phyloP scores from a whole-genome alignment of 2,113 vertebrate species.

The Nibea coibor region DNA sequence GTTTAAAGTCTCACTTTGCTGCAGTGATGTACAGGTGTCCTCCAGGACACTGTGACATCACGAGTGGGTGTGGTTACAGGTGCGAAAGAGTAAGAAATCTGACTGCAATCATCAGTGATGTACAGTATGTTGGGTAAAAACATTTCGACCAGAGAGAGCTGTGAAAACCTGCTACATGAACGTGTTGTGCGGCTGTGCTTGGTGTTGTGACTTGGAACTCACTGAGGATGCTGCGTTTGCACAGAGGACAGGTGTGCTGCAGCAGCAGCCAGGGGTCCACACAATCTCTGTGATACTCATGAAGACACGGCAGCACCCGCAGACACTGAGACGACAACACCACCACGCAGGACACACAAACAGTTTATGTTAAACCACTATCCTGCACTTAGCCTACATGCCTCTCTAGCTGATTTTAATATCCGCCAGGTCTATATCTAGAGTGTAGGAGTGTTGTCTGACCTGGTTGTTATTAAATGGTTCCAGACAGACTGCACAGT shows the following conservation, averaged over 20 bases:
- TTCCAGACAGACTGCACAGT: conserved; percentile 93
- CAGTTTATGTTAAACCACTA: neutral
- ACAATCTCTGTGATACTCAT: conserved; percentile 95
- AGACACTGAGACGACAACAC: conserved; percentile 84
- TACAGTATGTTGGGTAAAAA: neutral
- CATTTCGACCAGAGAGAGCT: too few species aligned
- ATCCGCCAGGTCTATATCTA: neutral
- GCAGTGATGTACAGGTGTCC: neutral
- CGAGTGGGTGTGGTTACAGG: neutral
- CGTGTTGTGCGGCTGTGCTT: neutral
- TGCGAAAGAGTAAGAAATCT: neutral
- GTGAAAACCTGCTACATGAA: neutral
- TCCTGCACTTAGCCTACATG: neutral
- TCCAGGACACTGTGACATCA: neutral
- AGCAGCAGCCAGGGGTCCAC: conserved; percentile 95
- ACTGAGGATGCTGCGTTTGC: conserved; percentile 93
- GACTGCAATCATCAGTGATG: neutral
- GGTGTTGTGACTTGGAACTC: conserved; percentile 54
- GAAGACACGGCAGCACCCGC: conserved; percentile 92
- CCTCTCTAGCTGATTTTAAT: neutral
- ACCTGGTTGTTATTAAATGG: conserved; percentile 94
- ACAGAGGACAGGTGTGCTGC: conserved; percentile 95
- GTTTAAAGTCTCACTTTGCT: too few species aligned
- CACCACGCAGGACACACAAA: neutral
- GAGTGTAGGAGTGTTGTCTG: accelerated